phyloP scores from a whole-genome alignment of 1,140 invertebrate genomes.

The Bilobella aurantiaca region DNA sequence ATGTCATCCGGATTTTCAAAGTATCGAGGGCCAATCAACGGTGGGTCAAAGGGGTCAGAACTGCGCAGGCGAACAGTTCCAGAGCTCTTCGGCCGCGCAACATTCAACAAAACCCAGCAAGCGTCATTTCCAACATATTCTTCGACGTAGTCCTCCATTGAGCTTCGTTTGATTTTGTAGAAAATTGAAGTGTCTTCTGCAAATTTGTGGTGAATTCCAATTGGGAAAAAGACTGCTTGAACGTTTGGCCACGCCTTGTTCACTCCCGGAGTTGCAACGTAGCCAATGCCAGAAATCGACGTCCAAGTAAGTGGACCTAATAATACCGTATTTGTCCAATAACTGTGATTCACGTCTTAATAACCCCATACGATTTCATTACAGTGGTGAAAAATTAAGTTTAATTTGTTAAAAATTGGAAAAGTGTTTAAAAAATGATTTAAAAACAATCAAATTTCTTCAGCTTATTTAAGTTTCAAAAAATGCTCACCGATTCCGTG shows the following conservation, averaged over 20 bases:
- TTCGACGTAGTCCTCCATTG: background rate
- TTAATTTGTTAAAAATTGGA: too few relatives aligned
- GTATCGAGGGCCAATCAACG: constrained; percentile 56
- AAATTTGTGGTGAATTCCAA: constrained; percentile 9
- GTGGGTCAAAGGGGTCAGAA: constrained; percentile 49
- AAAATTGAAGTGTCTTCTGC: background rate
- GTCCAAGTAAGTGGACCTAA: background rate
- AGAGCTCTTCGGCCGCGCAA: constrained; percentile 28
- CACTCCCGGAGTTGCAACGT: background rate
- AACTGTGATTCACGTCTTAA: background rate
- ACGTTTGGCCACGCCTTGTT: constrained; percentile 24
- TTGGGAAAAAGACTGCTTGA: constrained; percentile 13
- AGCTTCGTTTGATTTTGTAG: background rate
- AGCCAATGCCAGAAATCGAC: background rate
- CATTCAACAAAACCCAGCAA: background rate
- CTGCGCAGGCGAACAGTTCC: constrained; percentile 47
- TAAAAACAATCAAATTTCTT: too few relatives aligned
- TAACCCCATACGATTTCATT: background rate
- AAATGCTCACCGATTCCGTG: constrained; percentile 19
- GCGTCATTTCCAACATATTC: background rate
- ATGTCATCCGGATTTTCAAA: constrained; percentile 41
- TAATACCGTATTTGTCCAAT: background rate
- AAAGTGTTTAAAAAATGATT: too few relatives aligned
- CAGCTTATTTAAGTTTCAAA: background rate
- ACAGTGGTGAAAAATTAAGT: background rate